Conservation (phyloP, 2,888 invertebrate genomes). For the Scaptomyza polygonia region DNA sequence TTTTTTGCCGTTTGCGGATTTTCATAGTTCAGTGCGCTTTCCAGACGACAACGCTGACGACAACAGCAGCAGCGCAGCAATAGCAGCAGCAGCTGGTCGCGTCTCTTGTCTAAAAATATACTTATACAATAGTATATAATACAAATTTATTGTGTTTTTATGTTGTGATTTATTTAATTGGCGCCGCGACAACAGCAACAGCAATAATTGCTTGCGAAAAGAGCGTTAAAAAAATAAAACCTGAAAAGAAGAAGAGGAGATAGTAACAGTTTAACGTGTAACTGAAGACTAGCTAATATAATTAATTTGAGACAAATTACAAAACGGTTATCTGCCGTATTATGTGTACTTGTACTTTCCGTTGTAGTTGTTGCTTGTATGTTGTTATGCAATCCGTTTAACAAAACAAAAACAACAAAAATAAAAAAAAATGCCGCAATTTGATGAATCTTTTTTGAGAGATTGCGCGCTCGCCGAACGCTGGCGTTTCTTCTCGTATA, state of each 20-base stretch:
- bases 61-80: slow-evolving; percentile 31
- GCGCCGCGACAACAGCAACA: slow-evolving; percentile 7
- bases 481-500: slow-evolving; percentile 79
- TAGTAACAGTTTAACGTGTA: slow-evolving; percentile 1
- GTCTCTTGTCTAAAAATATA: slow-evolving; percentile 34
- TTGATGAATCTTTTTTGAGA: slow-evolving; percentile 83
- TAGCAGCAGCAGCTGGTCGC: slow-evolving; percentile 31
- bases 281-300: slow-evolving; percentile 6
- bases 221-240: slow-evolving; percentile 8
- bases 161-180: slow-evolving; percentile 37
- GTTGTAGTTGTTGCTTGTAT: slow-evolving; percentile 11
- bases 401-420: not conserved
- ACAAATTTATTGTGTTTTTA: not conserved
- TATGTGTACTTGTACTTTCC: slow-evolving; percentile 30
- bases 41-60: slow-evolving; percentile 71
- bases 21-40: slow-evolving; percentile 82
- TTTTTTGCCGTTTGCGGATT: slow-evolving; percentile 60
- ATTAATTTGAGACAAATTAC: not conserved
- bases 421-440: slow-evolving; percentile 72
- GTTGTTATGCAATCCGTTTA: slow-evolving; percentile 78
- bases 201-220: slow-evolving; percentile 15
- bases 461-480: slow-evolving; percentile 81
- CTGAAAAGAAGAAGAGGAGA: slow-evolving; percentile 17
- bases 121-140: not conserved
- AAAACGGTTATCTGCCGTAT: slow-evolving; percentile 13